phyloP scores from a whole-genome alignment of 2,797 vertebrate genomes.

The Pempheris klunzingeri region DNA sequence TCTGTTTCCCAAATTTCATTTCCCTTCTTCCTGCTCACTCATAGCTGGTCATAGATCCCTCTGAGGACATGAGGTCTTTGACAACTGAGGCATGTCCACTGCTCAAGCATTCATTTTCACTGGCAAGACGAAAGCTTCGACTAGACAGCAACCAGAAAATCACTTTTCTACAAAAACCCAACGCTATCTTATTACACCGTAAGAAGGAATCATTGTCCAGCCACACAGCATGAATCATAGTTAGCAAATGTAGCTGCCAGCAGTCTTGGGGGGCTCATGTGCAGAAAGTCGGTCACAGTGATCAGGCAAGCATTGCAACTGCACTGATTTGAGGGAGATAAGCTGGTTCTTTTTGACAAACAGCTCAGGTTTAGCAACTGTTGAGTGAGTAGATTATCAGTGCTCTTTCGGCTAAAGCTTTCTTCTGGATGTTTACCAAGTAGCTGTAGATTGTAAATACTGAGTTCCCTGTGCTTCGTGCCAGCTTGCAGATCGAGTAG shows the following conservation, averaged over 20 bases:
- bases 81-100: slow-evolving; percentile 76
- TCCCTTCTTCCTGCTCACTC: slow-evolving; percentile 76
- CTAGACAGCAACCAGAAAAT: slow-evolving; percentile 68
- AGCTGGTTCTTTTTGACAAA: slow-evolving; percentile 75
- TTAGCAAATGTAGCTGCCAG: slow-evolving; percentile 63
- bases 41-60: slow-evolving; percentile 76
- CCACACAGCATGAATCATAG: slow-evolving; percentile 66
- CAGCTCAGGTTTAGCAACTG: slow-evolving; percentile 78
- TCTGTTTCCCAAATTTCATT: slow-evolving; percentile 75
- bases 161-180: slow-evolving; percentile 63
- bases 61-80: slow-evolving; percentile 74
- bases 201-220: slow-evolving; percentile 75
- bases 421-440: slow-evolving; percentile 81
- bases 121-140: slow-evolving; percentile 65
- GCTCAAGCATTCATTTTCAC: slow-evolving; percentile 75
- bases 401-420: slow-evolving; percentile 79
- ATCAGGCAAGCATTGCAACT: slow-evolving; percentile 65
- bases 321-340: slow-evolving; percentile 70
- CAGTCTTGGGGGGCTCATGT: slow-evolving; percentile 47
- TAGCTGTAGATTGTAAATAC: slow-evolving; percentile 67
- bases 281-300: slow-evolving; percentile 63
- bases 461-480: slow-evolving; percentile 57
- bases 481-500: slow-evolving; percentile 35
- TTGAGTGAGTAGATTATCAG: slow-evolving; percentile 79
- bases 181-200: slow-evolving; percentile 69